Base-by-base conservation (phyloP, 2,888 invertebrate species). In the Yponomeuta evonymella region DNA sequence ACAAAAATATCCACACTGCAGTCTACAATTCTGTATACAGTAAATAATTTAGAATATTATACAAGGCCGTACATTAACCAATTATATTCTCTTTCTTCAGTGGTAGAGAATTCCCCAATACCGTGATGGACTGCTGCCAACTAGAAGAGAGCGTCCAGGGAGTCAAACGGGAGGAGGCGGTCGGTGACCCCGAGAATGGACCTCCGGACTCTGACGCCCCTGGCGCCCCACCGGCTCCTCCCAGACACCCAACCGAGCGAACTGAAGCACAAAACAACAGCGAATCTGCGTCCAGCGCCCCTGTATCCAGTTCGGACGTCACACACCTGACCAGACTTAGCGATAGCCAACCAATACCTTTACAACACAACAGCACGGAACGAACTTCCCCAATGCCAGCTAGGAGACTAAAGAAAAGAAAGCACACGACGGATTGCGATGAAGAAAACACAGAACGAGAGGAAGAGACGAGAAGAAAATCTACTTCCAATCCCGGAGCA, bases 61-160 rank as follows among this genome's bases (percentile, higher is more conserved):
- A 43, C 5, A 43, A 5, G 8, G 1, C 43, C 43, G 43, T 43
- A 43, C 51, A 58, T 15, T 58, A 58, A 58, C 51, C 51, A 58
- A 58, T 58, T 15, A 9, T n/a, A 43, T 43, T 43, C 15, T 73
- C 74, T 70, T 48, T 74, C 93, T 93, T 65, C 93, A 97, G 97
- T 88, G 96, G 96, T 48, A 94, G 96, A 70, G 98, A 98, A 88
- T 97, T 96, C 81, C 96, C 96, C 78, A 96, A 98, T 83, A 94
- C 98, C 70, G 96, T 98, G 69, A 96, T 98, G 96, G 98, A 98
- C 88, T 96, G 97, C 88, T 98, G 97, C 85, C 98, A 98, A 89
- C 88, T 98, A 82, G 97, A 97, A 85, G 96, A 97, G 79, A 96
- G 95, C 77, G 94, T 95, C 51, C 95, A 95, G 81, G 94, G 95